Conservation (phyloP, 2,888 invertebrate species). For the Tigriopus californicus region DNA sequence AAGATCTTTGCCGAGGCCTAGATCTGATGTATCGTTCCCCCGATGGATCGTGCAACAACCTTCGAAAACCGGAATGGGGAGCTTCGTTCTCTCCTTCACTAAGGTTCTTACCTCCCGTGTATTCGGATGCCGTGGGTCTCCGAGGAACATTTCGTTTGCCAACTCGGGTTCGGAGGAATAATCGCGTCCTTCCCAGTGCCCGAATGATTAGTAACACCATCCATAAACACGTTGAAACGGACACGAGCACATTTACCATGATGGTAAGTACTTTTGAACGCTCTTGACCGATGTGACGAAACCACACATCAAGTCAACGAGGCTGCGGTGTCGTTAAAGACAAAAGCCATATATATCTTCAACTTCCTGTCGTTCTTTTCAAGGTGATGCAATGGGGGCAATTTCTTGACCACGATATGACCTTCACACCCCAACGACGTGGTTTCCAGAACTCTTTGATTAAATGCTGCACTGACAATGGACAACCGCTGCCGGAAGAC, state of each 20-base stretch:
- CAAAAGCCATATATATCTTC: too few relatives aligned
- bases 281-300: not conserved
- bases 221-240: constrained; percentile 42
- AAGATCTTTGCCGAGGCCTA: not conserved
- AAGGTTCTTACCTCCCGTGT: constrained; percentile 56
- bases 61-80: constrained; percentile 53
- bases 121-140: constrained; percentile 26
- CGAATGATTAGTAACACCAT: constrained; percentile 49
- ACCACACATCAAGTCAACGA: too few relatives aligned
- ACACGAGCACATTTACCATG: constrained; percentile 47
- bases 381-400: constrained; percentile 73
- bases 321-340: too few relatives aligned
- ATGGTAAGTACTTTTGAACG: constrained; percentile 32
- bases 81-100: constrained; percentile 62
- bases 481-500: not conserved
- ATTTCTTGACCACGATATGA: constrained; percentile 70
- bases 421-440: constrained; percentile 8
- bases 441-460: constrained; percentile 12
- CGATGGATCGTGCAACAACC: constrained; percentile 77
- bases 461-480: constrained; percentile 6
- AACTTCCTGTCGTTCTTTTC: too few relatives aligned
- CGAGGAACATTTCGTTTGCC: too few relatives aligned
- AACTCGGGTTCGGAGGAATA: too few relatives aligned
- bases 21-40: constrained; percentile 30
- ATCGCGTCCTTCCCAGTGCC: constrained; percentile 44